Percentiles rank a stretch among this genome's conserved stretches.
Conservation (phyloP, 2,113 vertebrate species). For the Corvus moneduloides region DNA sequence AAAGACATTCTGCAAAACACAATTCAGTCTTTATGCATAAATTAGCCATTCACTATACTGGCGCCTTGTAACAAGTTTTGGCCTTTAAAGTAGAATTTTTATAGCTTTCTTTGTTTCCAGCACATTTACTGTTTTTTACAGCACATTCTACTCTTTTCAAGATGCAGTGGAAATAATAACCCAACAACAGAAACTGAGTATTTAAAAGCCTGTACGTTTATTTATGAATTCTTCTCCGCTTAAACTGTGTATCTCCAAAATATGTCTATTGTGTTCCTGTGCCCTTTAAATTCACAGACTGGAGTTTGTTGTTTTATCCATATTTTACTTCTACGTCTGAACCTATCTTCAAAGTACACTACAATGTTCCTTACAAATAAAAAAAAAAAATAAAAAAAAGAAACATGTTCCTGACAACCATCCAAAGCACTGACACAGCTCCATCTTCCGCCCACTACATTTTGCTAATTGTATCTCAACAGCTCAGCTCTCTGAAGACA, state of each 20-base stretch:
- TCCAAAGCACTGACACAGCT: neutral
- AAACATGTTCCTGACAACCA: neutral
- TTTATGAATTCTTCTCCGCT: neutral
- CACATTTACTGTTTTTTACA: neutral
- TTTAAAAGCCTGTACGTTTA: neutral
- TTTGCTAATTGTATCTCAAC: conserved; percentile 2
- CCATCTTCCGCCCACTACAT: neutral
- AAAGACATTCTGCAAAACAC: neutral
- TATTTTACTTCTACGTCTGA: neutral
- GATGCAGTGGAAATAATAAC: neutral
- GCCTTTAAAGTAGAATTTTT: neutral
- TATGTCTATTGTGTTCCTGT: neutral
- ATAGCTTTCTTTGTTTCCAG: neutral
- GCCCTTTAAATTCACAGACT: neutral
- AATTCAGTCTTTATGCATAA: neutral
- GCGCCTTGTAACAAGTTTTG: neutral
- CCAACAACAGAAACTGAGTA: neutral
- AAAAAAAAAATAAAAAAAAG: neutral
- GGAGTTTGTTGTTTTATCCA: neutral
- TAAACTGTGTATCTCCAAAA: neutral
- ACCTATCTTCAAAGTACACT: neutral
- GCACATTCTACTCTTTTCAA: neutral
- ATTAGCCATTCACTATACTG: neutral
- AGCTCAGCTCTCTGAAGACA: neutral
- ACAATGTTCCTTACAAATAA: neutral